Percentiles rank a stretch among this genome's conserved stretches.
phyloP scores from a whole-genome alignment of 2,888 invertebrate species.

The Xestia rhomboidea region DNA sequence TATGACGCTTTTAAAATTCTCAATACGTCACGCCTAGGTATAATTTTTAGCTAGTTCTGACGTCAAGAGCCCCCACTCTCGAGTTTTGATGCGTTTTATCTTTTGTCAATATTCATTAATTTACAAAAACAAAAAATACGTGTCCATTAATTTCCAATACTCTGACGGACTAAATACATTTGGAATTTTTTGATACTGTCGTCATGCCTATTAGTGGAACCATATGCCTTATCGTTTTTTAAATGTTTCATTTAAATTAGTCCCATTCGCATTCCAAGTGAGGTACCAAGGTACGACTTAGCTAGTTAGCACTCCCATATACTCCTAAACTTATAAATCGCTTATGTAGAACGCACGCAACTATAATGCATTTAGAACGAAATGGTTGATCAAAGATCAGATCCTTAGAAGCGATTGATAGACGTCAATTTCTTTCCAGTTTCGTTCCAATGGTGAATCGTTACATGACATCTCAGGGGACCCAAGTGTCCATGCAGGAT shows the following conservation, averaged over 20 bases:
- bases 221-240: background rate
- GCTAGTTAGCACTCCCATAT: conserved; percentile 15
- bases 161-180: too few species aligned
- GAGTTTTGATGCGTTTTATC: too few species aligned
- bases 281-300: conserved; percentile 49
- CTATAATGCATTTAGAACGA: conserved; percentile 36
- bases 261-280: conserved; percentile 40
- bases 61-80: too few species aligned
- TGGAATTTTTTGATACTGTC: too few species aligned
- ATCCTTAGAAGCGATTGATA: conserved; percentile 59
- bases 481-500: conserved; percentile 89
- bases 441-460: conserved; percentile 90
- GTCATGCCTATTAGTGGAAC: background rate
- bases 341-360: conserved; percentile 37
- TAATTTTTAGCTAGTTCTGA: too few species aligned
- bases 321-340: conserved; percentile 7
- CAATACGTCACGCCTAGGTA: too few species aligned
- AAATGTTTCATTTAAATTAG: conserved; percentile 20
- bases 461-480: conserved; percentile 90
- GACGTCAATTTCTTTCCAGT: conserved; percentile 74
- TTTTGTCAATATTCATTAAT: too few species aligned
- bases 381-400: conserved; percentile 43
- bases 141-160: too few species aligned
- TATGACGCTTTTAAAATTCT: too few species aligned
- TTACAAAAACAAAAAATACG: too few species aligned